Conservation (phyloP, 2,113 vertebrate species). For the Machaerirhynchus nigripectus region DNA sequence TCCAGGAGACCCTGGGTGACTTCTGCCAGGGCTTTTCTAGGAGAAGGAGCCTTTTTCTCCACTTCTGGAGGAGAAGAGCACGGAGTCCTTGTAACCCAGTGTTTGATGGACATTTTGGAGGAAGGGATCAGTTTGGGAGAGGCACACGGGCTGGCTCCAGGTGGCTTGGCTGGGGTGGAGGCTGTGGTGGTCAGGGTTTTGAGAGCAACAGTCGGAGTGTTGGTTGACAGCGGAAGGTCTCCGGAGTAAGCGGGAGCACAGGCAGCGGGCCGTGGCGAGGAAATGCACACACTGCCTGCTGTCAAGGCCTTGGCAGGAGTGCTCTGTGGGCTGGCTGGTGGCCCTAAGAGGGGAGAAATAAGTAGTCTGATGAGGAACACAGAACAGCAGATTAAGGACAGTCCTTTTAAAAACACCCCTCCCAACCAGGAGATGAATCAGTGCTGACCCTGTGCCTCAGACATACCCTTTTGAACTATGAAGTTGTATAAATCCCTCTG, state of each 20-base stretch:
- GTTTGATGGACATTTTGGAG: slow-evolving; percentile 79
- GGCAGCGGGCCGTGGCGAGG: slow-evolving; percentile 80
- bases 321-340: slow-evolving; percentile 34
- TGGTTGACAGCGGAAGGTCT: slow-evolving; percentile 85
- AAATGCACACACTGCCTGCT: slow-evolving; percentile 36
- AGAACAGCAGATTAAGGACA: not conserved
- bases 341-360: slow-evolving; percentile 35
- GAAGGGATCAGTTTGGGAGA: slow-evolving; percentile 59
- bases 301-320: slow-evolving; percentile 81
- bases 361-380: slow-evolving; percentile 4
- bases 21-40: slow-evolving; percentile 76
- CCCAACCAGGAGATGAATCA: not conserved
- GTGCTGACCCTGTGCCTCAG: not conserved
- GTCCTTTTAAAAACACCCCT: not conserved
- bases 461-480: not conserved
- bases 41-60: slow-evolving; percentile 54
- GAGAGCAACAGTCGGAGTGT: slow-evolving; percentile 67
- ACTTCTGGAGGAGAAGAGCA: slow-evolving; percentile 61
- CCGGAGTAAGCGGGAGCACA: slow-evolving; percentile 81
- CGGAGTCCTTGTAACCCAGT: slow-evolving; percentile 80
- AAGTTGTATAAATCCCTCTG: not conserved
- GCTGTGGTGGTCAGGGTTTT: not conserved
- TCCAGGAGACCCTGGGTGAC: slow-evolving; percentile 71
- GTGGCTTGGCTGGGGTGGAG: slow-evolving; percentile 53
- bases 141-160: not conserved